A percentile compares a stretch with the other conserved stretches of the same genome.
These are phyloP conservation scores for Cyanistes caeruleus DNA, from an alignment of 2,113 vertebrate species.

Conservation along the genomic window DNA sequence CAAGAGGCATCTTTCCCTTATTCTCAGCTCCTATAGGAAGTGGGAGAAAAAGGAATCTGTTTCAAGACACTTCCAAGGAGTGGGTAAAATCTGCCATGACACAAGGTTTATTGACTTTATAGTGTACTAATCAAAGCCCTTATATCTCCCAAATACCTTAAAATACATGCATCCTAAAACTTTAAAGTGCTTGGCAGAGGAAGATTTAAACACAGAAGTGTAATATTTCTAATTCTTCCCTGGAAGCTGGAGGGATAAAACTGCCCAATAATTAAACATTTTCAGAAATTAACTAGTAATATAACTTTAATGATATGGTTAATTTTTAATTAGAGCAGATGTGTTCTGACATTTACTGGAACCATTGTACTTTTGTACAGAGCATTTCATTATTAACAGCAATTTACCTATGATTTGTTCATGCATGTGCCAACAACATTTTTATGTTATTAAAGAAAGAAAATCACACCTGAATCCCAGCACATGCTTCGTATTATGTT, in stretches of 20 bases:
- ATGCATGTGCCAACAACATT: neutral
- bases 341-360: conserved; percentile 54
- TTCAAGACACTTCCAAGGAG: neutral
- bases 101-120: conserved; percentile 7
- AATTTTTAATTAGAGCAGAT: conserved; percentile 67
- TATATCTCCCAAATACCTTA: conserved; percentile 12
- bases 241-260: conserved; percentile 20
- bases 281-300: conserved; percentile 60
- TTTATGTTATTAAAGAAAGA: conserved; percentile 9
- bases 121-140: neutral
- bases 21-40: neutral
- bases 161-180: conserved; percentile 35
- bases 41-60: neutral
- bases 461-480: conserved; percentile 13
- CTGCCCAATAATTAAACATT: conserved; percentile 58
- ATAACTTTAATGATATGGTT: conserved; percentile 58
- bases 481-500: neutral
- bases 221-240: conserved; percentile 23
- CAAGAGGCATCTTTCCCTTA: conserved; percentile 23
- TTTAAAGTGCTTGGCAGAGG: neutral
- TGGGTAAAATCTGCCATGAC: conserved; percentile 20
- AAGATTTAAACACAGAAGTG: neutral
- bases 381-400: conserved; percentile 25
- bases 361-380: conserved; percentile 31
- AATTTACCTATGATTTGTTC: conserved; percentile 19